Conservation (phyloP, 1,140 invertebrate species). For the Euwallacea similis region DNA sequence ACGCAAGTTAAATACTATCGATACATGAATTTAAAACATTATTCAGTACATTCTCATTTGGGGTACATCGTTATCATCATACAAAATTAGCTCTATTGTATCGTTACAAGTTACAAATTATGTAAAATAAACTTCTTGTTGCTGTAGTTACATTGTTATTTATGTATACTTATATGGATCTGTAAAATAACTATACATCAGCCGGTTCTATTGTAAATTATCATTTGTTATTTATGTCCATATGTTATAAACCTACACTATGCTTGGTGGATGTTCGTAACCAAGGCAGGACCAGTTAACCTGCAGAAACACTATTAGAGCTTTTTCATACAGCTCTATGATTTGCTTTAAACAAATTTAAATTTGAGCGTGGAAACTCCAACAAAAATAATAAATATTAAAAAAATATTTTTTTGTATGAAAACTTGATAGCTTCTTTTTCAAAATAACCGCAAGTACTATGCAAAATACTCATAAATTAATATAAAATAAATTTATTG, state of each 20-base stretch:
- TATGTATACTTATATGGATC: constrained; percentile 30
- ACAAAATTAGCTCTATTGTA: constrained; percentile 35
- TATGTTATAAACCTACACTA: constrained; percentile 40
- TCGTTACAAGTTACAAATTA: constrained; percentile 25
- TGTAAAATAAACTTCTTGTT: constrained; percentile 30
- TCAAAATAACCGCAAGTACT: too few species aligned
- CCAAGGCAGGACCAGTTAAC: neutral
- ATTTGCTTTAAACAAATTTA: too few species aligned
- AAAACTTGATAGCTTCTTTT: too few species aligned
- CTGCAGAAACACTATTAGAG: too few species aligned
- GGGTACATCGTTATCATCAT: constrained; percentile 26
- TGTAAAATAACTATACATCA: constrained; percentile 38
- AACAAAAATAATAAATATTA: too few species aligned
- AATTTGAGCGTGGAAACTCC: too few species aligned
- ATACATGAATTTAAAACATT: constrained; percentile 11
- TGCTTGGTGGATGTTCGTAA: constrained; percentile 1
- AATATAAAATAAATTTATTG: too few species aligned
- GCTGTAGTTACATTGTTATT: constrained; percentile 17
- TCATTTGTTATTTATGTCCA: constrained; percentile 16
- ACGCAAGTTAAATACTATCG: constrained; percentile 34
- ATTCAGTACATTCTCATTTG: constrained; percentile 34
- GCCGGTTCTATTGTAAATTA: constrained; percentile 39
- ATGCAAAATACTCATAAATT: too few species aligned
- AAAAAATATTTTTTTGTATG: too few species aligned
- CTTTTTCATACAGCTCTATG: too few species aligned